A percentile compares a stretch with the other conserved stretches of the same genome.
phyloP scores from a whole-genome alignment of 2,113 vertebrate genomes.

The Myrmophylax atrothorax region DNA sequence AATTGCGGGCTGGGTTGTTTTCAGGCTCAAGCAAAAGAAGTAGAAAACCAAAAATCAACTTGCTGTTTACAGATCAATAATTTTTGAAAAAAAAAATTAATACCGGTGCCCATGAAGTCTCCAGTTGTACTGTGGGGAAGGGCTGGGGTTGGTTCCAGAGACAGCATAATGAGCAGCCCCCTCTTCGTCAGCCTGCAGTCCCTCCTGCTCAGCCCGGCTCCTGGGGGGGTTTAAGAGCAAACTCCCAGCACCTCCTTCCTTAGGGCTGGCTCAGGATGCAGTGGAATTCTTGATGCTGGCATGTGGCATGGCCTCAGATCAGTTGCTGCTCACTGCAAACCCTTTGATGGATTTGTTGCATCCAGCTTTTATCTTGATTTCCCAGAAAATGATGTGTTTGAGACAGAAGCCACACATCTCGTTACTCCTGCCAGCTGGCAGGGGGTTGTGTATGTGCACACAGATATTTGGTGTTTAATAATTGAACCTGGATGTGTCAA shows the following conservation, averaged over 20 bases:
- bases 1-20: slow-evolving; percentile 15
- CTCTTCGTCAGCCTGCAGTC: neutral
- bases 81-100: neutral
- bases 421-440: neutral
- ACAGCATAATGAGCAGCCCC: neutral
- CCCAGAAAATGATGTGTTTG: neutral
- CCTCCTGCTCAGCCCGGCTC: neutral
- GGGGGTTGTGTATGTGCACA: neutral
- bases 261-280: neutral
- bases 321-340: neutral
- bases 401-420: neutral
- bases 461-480: neutral
- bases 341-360: neutral
- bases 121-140: neutral
- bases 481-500: neutral
- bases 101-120: neutral
- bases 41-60: neutral
- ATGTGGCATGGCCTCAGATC: neutral
- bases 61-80: neutral
- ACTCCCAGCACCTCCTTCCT: neutral
- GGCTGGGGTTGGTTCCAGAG: neutral
- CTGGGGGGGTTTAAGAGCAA: neutral
- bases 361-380: neutral
- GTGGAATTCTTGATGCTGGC: neutral
- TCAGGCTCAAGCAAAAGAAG: neutral